These are phyloP conservation scores for Graphium colonna DNA, from an alignment of 2,888 invertebrate genomes.

Conservation along the genomic window DNA sequence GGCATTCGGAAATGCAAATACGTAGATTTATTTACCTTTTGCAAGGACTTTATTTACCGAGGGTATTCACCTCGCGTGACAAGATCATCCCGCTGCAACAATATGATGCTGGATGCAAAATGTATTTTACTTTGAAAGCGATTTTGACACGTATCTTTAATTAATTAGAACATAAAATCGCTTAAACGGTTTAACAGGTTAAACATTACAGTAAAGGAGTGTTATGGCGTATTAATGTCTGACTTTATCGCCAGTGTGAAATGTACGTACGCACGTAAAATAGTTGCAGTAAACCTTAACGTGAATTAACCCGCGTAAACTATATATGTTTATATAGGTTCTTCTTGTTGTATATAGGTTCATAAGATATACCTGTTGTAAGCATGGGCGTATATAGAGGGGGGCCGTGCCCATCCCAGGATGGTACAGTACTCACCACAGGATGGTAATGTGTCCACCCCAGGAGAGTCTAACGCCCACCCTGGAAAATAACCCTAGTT, in stretches of 20 bases:
- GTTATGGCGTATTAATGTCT: not conserved
- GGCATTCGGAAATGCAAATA: constrained; percentile 32
- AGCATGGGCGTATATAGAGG: too few relatives aligned
- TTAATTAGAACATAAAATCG: constrained; percentile 4
- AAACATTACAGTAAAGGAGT: not conserved
- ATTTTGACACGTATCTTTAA: constrained; percentile 2
- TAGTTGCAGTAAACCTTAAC: too few relatives aligned
- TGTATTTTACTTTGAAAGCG: constrained; percentile 1
- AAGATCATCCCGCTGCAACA: constrained; percentile 58
- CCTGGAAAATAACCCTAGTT: too few relatives aligned
- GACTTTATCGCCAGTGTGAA: not conserved
- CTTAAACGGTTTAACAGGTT: not conserved
- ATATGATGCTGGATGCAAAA: constrained; percentile 41
- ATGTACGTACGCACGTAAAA: not conserved
- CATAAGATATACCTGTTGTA: too few relatives aligned
- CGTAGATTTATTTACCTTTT: constrained; percentile 52
- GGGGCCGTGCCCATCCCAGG: too few relatives aligned
- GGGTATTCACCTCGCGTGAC: constrained; percentile 73
- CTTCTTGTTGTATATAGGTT: too few relatives aligned
- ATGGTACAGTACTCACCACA: too few relatives aligned
- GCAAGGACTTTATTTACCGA: constrained; percentile 53
- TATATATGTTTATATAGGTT: too few relatives aligned
- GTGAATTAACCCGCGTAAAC: too few relatives aligned
- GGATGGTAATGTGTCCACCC: too few relatives aligned
- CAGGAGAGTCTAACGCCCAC: too few relatives aligned